Base-by-base conservation (phyloP, 2,113 vertebrate species). In the Piaya cayana region DNA sequence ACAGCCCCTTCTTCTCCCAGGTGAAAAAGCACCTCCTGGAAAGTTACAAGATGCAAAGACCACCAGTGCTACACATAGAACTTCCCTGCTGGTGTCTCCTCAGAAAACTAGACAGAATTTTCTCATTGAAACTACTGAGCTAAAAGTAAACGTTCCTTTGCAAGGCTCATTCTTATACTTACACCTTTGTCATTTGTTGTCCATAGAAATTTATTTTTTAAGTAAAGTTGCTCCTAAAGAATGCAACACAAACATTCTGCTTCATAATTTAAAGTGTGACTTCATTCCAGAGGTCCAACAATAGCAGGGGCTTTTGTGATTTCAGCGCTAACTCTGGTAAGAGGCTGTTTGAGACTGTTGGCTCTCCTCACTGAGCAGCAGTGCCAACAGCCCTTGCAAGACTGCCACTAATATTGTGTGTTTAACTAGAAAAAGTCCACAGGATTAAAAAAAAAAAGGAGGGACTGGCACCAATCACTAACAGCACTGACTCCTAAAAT, bases 71-170 rank as follows among this genome's bases (percentile, higher is more conserved):
- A 75, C 34, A 30, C 82, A 32, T 20, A 58, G 16, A 79, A 80
- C 0, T 3, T 2, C 2, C 18, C 32, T 12, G 17, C 43, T 62
- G 32, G 8, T 16, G 5, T 19, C 29, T 78, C 47, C 49, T 37
- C 53, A 37, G 12, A 78, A 79, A 59, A 25, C 19, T 5, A n/a
- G 16, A 39, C 12, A 81, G 9, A 17, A 58, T 71, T 74, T 82
- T 47, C 47, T 70, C 21, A 50, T 34, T 27, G 43, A 85, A 75
- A 29, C 42, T 49, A 34, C 78, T 78, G 8, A 71, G 37, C 36
- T 53, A 67, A 87, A 83, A 43, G 26, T 22, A 67, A 62, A 43
- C 1, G 2, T 58, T 87, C 45, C 34, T 49, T 84, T 62, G n/a
- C 55, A 56, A 77, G 27, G 12, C 37, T 52, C 77, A 42, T 14